phyloP scores from a whole-genome alignment of 2,113 vertebrate genomes.

The Varanus salvator region DNA sequence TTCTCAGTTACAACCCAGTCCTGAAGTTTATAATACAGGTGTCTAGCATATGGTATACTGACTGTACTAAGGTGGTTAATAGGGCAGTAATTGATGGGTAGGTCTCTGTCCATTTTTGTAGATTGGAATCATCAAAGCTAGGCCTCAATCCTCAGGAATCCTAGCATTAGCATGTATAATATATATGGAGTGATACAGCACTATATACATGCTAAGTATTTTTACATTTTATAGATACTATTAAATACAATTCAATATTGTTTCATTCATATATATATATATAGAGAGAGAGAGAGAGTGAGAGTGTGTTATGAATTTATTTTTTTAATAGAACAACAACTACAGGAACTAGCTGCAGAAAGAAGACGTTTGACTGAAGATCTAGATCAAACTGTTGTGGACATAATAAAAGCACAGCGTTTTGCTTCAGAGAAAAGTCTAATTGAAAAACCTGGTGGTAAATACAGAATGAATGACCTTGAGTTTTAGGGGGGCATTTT shows the following conservation, averaged over 20 bases:
- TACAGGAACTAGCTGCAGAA: not conserved
- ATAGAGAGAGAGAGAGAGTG: no score
- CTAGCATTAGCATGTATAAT: not conserved
- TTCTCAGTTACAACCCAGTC: no score
- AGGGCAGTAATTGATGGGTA: no score
- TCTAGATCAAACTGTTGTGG: not conserved
- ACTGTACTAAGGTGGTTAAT: no score
- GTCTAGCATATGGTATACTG: no score
- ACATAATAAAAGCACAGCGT: not conserved
- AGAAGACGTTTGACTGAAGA: not conserved
- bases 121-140: no score
- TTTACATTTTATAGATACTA: not conserved
- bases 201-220: not conserved
- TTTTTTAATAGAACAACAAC: not conserved
- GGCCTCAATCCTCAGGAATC: no score
- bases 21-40: no score
- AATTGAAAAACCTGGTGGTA: not conserved
- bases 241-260: not conserved
- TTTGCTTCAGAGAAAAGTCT: not conserved
- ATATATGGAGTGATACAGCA: not conserved
- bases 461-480: not conserved
- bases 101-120: no score
- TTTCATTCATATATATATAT: not conserved
- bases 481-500: not conserved
- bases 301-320: not conserved